These are phyloP conservation scores for Hylaea fasciaria DNA, from an alignment of 2,888 invertebrate genomes.

Conservation along the genomic window DNA sequence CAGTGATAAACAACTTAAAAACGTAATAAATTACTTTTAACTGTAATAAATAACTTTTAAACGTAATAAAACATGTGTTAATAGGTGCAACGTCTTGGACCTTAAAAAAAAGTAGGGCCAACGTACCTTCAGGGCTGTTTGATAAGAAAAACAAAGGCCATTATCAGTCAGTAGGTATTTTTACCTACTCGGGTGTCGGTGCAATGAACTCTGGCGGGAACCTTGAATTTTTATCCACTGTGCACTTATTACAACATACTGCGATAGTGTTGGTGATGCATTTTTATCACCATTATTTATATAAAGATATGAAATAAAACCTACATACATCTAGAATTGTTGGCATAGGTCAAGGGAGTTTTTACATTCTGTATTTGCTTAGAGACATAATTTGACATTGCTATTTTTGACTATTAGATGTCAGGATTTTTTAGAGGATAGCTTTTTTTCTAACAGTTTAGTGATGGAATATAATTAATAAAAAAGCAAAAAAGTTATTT, in stretches of 20 bases:
- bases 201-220: constrained; percentile 38
- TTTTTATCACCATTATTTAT: no score
- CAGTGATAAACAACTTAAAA: constrained; percentile 3
- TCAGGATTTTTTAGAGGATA: no score
- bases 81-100: constrained; percentile 49
- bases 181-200: constrained; percentile 41
- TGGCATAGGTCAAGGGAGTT: no score
- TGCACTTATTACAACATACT: constrained; percentile 17
- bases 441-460: no score
- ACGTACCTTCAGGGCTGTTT: constrained; percentile 74
- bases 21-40: constrained; percentile 40
- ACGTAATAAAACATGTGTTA: constrained; percentile 44
- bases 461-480: no score
- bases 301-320: no score
- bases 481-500: no score
- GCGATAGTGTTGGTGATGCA: not conserved
- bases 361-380: no score
- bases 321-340: no score
- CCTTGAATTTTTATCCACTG: constrained; percentile 55
- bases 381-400: no score
- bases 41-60: constrained; percentile 34
- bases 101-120: constrained; percentile 67
- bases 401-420: no score
- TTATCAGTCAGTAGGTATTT: constrained; percentile 59
- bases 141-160: constrained; percentile 67